Base-by-base conservation (phyloP, 1,140 invertebrate species). In the Brachionus calyciflorus region DNA sequence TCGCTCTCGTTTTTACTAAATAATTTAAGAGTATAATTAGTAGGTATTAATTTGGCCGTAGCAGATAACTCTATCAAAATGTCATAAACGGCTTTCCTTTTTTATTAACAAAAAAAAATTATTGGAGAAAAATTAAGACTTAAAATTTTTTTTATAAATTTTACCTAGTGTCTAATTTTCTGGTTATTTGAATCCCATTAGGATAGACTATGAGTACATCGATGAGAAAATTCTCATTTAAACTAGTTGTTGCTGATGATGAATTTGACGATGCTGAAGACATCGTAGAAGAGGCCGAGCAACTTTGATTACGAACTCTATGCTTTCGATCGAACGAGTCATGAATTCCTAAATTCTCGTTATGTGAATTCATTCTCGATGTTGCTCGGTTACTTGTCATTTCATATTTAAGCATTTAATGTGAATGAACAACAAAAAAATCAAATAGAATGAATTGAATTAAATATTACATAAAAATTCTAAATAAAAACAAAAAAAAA, bases 1-100 rank as follows among this genome's bases (percentile, higher is more conserved):
- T 73, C 24, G 10, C 19, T 73, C 33, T 55, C 69, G 51, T 49
- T 46, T 55, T 73, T 55, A 9, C 33, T 30, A 41, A 73, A 73
- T 37, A 73, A 41, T 37, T 55, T 73, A 37, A 73, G 69, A 49
- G 44, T 51, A 30, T 73, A 73, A 73, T 73, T 73, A 55, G 69
- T 73, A 1, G 69, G 69, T 73, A 73, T 51, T 73, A 73, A 17
- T 37, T 73, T 73, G 7, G 69, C 69, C 30, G 69, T 53, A 26
- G 69, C 69, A 19, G 69, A 49, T 26, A 73, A 30, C 51, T 73
- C 69, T 19, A 73, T 51, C 33, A 73, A 41, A 51, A 73, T 51
- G 37, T 73, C 69, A 73, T 73, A 73, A 26, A 73, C 51, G 19
- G 69, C 69, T 73, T 73, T 73, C 40, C 69, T 73, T 9, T 33